phyloP scores from a whole-genome alignment of 2,888 invertebrate genomes.

The Calameuta pallipes region DNA sequence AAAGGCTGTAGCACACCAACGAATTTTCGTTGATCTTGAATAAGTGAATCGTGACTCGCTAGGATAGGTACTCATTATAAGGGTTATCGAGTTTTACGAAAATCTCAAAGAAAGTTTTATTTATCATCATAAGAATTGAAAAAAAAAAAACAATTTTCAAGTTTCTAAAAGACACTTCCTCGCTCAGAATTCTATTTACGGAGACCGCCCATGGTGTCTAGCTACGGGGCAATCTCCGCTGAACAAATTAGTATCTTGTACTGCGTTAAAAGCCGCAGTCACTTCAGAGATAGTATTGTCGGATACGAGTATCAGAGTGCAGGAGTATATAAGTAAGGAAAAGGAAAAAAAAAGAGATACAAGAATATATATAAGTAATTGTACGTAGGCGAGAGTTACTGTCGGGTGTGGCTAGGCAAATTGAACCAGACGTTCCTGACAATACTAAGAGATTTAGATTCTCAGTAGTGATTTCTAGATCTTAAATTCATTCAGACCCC shows the following conservation, averaged over 20 bases:
- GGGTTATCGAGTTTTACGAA: not conserved
- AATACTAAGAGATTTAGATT: constrained; percentile 4
- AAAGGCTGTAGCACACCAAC: constrained; percentile 32
- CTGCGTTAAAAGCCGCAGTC: not conserved
- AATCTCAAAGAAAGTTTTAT: not conserved
- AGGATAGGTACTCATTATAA: not conserved
- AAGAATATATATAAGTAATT: not conserved
- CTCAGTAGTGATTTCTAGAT: not conserved
- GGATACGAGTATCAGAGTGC: not conserved
- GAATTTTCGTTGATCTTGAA: constrained; percentile 46
- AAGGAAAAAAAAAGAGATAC: not conserved
- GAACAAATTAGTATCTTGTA: constrained; percentile 7
- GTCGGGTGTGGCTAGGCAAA: not conserved
- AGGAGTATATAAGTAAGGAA: not conserved
- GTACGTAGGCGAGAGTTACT: not conserved
- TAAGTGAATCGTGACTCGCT: constrained; percentile 35
- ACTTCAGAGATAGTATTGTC: not conserved
- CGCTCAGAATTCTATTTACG: not conserved
- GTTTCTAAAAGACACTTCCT: not conserved
- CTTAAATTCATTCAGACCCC: not conserved
- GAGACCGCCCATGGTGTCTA: not conserved
- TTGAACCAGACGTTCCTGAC: not conserved
- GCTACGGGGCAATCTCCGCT: not conserved
- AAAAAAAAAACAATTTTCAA: not conserved
- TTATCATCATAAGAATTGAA: not conserved